phyloP scores from a whole-genome alignment of 2,888 invertebrate species.

The Pachymerium ferrugineum region DNA sequence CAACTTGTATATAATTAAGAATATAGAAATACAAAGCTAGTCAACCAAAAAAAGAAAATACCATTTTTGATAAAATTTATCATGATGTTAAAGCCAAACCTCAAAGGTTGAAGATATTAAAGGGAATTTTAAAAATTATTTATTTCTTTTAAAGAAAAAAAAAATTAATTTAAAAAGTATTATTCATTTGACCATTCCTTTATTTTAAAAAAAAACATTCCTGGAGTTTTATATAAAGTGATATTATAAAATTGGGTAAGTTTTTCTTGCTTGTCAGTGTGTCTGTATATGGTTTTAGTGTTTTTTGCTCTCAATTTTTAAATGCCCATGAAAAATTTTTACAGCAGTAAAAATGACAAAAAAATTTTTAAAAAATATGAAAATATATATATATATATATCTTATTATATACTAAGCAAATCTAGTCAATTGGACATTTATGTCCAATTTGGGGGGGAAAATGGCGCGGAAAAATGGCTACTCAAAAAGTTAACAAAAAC shows the following conservation, averaged over 20 bases:
- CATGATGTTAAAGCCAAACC: slow-evolving; percentile 32
- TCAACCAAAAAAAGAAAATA: slow-evolving; percentile 24
- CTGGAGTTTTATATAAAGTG: slow-evolving; percentile 3
- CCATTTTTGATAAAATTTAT: slow-evolving; percentile 33
- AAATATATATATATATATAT: slow-evolving; percentile 33
- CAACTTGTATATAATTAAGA: slow-evolving; percentile 24
- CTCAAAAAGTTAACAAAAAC: neutral
- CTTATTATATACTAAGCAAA: slow-evolving; percentile 30
- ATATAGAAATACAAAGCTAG: slow-evolving; percentile 27
- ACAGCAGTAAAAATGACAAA: slow-evolving; percentile 19
- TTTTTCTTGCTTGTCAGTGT: slow-evolving; percentile 25
- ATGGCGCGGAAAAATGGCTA: neutral
- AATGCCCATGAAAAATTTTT: slow-evolving; percentile 27
- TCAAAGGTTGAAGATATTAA: slow-evolving; percentile 30
- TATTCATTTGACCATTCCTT: slow-evolving; percentile 27
- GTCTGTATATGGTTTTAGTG: slow-evolving; percentile 24
- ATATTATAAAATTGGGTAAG: slow-evolving; percentile 20
- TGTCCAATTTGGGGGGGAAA: neutral
- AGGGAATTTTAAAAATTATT: slow-evolving; percentile 14
- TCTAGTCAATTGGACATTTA: slow-evolving; percentile 16
- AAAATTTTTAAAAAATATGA: slow-evolving; percentile 30
- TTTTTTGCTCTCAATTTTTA: slow-evolving; percentile 20
- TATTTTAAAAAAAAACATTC: slow-evolving; percentile 6
- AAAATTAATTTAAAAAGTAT: neutral
- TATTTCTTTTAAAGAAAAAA: neutral